Evolutionary conservation across 1,140 invertebrate species (phyloP), one percentile per base, ranked within the genome.

Genomic region (Grapholita molesta): DNA sequence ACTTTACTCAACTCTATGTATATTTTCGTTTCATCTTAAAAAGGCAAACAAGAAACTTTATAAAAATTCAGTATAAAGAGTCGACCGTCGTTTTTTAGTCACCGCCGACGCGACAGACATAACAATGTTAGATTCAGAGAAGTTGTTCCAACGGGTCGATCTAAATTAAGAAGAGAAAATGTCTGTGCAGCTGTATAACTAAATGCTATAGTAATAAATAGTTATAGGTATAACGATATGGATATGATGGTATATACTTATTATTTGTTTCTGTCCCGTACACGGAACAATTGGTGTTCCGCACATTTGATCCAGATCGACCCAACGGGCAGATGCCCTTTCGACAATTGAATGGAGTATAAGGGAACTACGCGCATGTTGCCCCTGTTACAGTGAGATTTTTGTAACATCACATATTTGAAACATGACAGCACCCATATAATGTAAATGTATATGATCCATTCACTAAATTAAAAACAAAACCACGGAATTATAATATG

Each of bases 121-220:
- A 67, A 71, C 79, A 72, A 78, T 78, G 77, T 86, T 74, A 55
- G 78, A 84, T 75, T 79, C 80, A 48, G 73, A 80, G 74, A 68
- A 85, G 77, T 88, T 86, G 76, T 86, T 86, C 75, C 73, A 75
- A 70, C 76, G 86, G 89, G 84, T 87, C 85, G 80, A 88, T 89
- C 88, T 85, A 85, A 90, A 82, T 87, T 89, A 85, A 71, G 72
- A 77, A 83, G 77, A 75, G 69, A 69, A 76, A 75, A 81, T 64
- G 53, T 64, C 18, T 32, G 52, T 30, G 9, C 57, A 35, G 64
- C 66, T 24, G 15, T 25, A 67, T 21, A 48, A 2, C 8, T 48
- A 15, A 21, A 48, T n/a, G 15, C n/a, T 38, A n/a, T 38, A 0
- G 4, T n/a, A 38, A 15, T n/a, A n/a, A 5, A 6, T 38, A 38